phyloP scores from a whole-genome alignment of 1,140 invertebrate genomes.

The Tetramorium alpestre region DNA sequence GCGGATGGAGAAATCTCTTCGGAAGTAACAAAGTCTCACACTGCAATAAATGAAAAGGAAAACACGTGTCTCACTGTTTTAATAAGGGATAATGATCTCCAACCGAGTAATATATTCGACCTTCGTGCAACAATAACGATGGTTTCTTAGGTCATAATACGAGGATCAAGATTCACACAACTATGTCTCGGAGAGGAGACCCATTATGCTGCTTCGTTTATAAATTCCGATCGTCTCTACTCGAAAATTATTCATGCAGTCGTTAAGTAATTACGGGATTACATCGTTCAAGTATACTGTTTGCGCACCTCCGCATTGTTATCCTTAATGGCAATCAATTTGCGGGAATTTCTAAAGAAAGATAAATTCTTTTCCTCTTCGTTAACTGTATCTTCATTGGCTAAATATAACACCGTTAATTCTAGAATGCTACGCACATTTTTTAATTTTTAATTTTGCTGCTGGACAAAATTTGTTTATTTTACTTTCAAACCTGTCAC shows the following conservation, averaged over 20 bases:
- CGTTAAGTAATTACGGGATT: slow-evolving; percentile 21
- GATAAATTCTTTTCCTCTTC: not conserved
- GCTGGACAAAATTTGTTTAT: not conserved
- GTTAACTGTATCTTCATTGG: not conserved
- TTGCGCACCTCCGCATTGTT: slow-evolving; percentile 5
- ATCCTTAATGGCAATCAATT: not conserved
- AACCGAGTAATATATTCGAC: slow-evolving; percentile 40
- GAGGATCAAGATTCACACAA: slow-evolving; percentile 8
- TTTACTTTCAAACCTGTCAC: not conserved
- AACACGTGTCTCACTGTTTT: slow-evolving; percentile 50
- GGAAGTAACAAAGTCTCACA: slow-evolving; percentile 38
- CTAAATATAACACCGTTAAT: not conserved
- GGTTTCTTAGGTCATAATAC: slow-evolving; percentile 23
- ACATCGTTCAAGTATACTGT: not conserved
- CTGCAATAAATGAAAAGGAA: not conserved
- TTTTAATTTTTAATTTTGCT: not conserved
- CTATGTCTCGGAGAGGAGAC: not conserved
- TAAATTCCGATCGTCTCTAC: not conserved
- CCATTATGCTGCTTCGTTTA: not conserved
- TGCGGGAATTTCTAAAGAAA: not conserved
- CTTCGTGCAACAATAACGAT: slow-evolving; percentile 40
- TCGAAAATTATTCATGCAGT: slow-evolving; percentile 16
- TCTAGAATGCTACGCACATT: not conserved
- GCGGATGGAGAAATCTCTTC: slow-evolving; percentile 53
- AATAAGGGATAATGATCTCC: slow-evolving; percentile 33